Conservation (phyloP, 1,140 invertebrate species). For the Calephelis virginiensis region DNA sequence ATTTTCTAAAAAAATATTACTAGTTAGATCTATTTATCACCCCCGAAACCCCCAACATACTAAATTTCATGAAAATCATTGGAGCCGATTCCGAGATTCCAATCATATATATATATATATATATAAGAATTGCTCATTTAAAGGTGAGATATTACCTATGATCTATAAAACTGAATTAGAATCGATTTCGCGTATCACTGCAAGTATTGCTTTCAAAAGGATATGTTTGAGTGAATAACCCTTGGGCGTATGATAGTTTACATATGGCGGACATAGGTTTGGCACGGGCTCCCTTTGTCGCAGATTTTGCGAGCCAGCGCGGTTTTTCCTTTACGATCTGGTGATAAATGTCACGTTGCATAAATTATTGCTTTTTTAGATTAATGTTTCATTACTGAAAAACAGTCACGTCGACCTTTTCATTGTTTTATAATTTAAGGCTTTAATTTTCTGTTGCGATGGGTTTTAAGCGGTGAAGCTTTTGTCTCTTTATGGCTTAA, state of each 20-base stretch:
- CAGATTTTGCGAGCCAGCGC: conserved; percentile 33
- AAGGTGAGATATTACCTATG: too few species aligned
- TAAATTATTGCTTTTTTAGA: conserved; percentile 12
- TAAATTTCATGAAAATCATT: too few species aligned
- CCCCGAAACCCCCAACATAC: too few species aligned
- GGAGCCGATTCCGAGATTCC: too few species aligned
- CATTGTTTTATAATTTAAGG: conserved; percentile 6
- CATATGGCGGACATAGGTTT: conserved; percentile 41
- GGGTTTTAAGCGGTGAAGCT: background rate
- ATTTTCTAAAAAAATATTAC: too few species aligned
- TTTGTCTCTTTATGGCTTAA: background rate
- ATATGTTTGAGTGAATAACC: conserved; percentile 37
- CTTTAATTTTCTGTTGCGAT: background rate
- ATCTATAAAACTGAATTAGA: too few species aligned
- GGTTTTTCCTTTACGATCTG: conserved; percentile 40
- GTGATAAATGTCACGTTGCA: conserved; percentile 30
- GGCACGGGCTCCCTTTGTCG: conserved; percentile 33
- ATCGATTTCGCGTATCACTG: conserved; percentile 13
- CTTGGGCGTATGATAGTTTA: conserved; percentile 30
- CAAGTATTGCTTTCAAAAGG: conserved; percentile 32
- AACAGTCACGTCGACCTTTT: background rate
- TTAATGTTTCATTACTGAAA: conserved; percentile 9
- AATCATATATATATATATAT: too few species aligned
- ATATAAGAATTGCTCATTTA: too few species aligned
- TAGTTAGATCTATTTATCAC: too few species aligned